phyloP scores from a whole-genome alignment of 2,797 vertebrate genomes.

The Poeciliopsis infans region DNA sequence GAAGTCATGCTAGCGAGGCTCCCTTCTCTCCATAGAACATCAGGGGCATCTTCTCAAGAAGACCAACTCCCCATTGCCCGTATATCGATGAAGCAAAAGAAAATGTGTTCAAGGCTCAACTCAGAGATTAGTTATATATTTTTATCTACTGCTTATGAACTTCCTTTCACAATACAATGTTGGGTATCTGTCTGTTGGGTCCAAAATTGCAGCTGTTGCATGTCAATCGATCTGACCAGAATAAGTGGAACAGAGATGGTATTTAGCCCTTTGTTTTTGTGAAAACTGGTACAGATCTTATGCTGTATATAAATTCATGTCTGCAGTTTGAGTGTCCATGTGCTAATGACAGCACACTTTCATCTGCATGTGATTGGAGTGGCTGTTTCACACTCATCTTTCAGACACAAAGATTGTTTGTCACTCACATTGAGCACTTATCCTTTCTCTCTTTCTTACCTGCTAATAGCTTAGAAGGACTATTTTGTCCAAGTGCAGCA shows the following conservation, averaged over 20 bases:
- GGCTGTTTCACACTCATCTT: constrained; percentile 15
- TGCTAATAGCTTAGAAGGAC: not conserved
- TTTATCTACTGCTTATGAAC: not conserved
- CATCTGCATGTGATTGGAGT: constrained; percentile 27
- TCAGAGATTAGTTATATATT: no score
- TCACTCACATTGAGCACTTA: not conserved
- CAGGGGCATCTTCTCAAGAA: not conserved
- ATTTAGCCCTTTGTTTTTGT: constrained; percentile 31
- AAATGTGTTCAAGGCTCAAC: not conserved
- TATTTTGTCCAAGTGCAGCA: not conserved
- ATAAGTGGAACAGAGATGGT: constrained; percentile 16
- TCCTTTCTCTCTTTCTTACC: not conserved
- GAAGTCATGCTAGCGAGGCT: not conserved
- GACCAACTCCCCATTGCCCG: not conserved
- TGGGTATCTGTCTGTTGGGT: not conserved
- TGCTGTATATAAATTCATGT: constrained; percentile 6
- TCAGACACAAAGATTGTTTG: constrained; percentile 6
- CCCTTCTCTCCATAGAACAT: not conserved
- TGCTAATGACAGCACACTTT: constrained; percentile 35
- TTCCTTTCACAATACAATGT: not conserved
- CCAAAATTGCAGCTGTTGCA: not conserved
- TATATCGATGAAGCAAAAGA: not conserved
- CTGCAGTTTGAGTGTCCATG: constrained; percentile 20
- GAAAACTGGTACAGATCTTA: constrained; percentile 16
- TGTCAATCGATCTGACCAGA: not conserved